These are phyloP conservation scores for Nipponia nippon DNA, from an alignment of 2,113 vertebrate genomes.

Conservation along the genomic window DNA sequence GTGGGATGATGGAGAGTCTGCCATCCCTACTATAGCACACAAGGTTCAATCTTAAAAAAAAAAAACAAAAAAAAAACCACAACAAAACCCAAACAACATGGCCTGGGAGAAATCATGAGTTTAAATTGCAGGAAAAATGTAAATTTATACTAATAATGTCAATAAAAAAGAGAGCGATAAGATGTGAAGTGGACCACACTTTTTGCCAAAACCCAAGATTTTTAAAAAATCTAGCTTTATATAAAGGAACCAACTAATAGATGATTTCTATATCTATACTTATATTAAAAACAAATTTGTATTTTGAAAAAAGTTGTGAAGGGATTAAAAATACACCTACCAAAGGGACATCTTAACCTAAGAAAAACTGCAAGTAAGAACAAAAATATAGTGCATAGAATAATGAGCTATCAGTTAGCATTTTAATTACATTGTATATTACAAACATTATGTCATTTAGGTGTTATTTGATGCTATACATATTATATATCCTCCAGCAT, in stretches of 20 bases:
- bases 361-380: not conserved
- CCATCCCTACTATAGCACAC: not conserved
- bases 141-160: not conserved
- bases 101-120: fast-evolving
- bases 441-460: not conserved
- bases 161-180: not conserved
- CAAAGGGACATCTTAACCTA: not conserved
- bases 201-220: not conserved
- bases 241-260: not conserved
- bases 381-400: not conserved
- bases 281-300: not conserved
- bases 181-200: not conserved
- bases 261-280: not conserved
- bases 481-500: not conserved
- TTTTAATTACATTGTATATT: not conserved
- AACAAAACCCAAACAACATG: not conserved
- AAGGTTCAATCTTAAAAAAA: not conserved
- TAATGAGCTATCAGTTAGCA: not conserved
- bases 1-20: not conserved
- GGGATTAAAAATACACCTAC: not conserved
- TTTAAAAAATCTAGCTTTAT: not conserved
- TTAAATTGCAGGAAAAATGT: not conserved
- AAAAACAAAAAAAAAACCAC: fast-evolving
- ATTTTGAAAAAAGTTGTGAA: not conserved
- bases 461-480: not conserved